A percentile compares a stretch with the other conserved stretches of the same genome.
Evolutionary conservation across 2,113 vertebrate genomes (phyloP).

Genomic region (Procapra przewalskii): DNA sequence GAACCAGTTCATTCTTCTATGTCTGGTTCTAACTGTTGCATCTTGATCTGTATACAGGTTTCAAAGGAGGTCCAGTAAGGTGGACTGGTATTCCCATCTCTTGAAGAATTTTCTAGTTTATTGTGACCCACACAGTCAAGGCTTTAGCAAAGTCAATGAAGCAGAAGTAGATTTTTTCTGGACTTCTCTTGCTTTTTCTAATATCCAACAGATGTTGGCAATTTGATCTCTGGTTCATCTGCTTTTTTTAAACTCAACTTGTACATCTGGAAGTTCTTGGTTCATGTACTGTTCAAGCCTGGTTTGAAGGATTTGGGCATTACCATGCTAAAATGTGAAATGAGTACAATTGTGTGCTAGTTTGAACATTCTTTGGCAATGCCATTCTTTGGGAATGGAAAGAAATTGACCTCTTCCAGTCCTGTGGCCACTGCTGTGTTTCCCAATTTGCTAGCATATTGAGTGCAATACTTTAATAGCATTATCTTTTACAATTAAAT

Average conservation of each 20-base stretch:
- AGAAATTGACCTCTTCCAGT: not conserved
- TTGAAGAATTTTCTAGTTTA: not conserved
- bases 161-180: not conserved
- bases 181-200: not conserved
- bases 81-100: not conserved
- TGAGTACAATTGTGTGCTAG: not conserved
- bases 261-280: not conserved
- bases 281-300: not conserved
- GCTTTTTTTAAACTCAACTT: not conserved
- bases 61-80: not conserved
- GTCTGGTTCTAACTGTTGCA: not conserved
- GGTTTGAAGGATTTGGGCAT: not conserved
- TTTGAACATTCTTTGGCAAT: not conserved
- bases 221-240: not conserved
- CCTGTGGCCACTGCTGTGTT: not conserved
- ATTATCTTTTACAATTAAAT: not conserved
- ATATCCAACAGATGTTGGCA: not conserved
- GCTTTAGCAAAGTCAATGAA: not conserved
- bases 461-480: not conserved
- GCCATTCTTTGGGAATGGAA: not conserved
- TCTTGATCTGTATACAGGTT: not conserved
- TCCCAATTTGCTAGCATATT: not conserved
- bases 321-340: not conserved
- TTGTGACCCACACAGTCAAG: not conserved
- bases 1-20: not conserved